Evolutionary conservation across 2,797 vertebrate species (phyloP).

Genomic region (Steatocranus sp.): DNA sequence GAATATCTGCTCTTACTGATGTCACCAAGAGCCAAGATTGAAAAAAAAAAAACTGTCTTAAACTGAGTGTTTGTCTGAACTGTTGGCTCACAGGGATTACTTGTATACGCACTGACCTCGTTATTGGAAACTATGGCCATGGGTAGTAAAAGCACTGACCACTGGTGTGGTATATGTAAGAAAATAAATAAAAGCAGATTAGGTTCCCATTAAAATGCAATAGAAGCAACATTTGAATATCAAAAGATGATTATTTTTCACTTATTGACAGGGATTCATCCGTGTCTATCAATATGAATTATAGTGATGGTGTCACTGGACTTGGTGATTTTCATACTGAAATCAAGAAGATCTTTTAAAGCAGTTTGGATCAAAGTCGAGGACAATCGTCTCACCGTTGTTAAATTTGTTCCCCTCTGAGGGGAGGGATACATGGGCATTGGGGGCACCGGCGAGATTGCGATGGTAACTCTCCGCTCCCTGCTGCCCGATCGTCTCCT

Average conservation of each 20-base stretch:
- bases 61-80: not conserved
- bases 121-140: not conserved
- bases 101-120: not conserved
- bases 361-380: not conserved
- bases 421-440: conserved; percentile 80
- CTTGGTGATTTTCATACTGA: not conserved
- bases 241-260: not conserved
- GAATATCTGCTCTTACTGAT: not conserved
- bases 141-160: too few relatives aligned
- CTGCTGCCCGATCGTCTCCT: conserved; percentile 73
- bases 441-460: conserved; percentile 78
- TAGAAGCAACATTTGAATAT: not conserved
- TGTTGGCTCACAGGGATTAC: not conserved
- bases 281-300: not conserved
- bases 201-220: not conserved
- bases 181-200: not conserved
- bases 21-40: not conserved
- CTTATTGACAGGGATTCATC: not conserved
- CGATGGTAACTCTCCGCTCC: conserved; percentile 79
- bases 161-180: not conserved
- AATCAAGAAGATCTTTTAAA: not conserved
- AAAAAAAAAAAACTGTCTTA: not conserved
- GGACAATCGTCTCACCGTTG: conserved; percentile 74
- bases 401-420: conserved; percentile 69
- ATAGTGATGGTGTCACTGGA: not conserved